These are phyloP conservation scores for Apodemia mormo DNA, from an alignment of 2,888 invertebrate genomes.

Conservation along the genomic window DNA sequence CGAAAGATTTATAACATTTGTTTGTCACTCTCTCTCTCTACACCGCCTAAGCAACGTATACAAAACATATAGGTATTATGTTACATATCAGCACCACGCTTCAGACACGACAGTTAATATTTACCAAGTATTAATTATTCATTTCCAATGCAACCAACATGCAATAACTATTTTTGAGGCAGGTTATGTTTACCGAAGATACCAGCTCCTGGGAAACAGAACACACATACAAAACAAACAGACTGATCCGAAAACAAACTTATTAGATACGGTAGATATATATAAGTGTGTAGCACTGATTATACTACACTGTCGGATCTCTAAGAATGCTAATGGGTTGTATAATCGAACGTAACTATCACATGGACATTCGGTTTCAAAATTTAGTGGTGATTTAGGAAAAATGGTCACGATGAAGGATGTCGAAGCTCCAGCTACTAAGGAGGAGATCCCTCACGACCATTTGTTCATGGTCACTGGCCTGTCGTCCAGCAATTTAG, in stretches of 20 bases:
- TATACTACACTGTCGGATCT: constrained; percentile 36
- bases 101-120: not conserved
- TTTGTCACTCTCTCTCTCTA: not conserved
- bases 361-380: constrained; percentile 29
- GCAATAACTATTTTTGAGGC: constrained; percentile 38
- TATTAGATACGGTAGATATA: constrained; percentile 43
- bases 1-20: no score
- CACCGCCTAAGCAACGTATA: not conserved
- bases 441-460: constrained; percentile 67
- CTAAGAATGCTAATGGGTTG: constrained; percentile 27
- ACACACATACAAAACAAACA: constrained; percentile 38
- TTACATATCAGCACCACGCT: not conserved
- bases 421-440: constrained; percentile 44
- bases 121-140: not conserved
- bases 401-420: constrained; percentile 56
- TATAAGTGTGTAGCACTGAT: constrained; percentile 38
- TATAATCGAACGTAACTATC: constrained; percentile 30
- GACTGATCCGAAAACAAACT: constrained; percentile 52
- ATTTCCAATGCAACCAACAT: constrained; percentile 17
- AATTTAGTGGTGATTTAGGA: constrained; percentile 15
- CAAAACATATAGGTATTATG: not conserved
- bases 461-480: constrained; percentile 71
- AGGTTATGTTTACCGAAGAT: constrained; percentile 43
- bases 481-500: constrained; percentile 63
- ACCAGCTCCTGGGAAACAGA: constrained; percentile 50